Evolutionary conservation across 2,797 vertebrate species (phyloP), one percentile per base, ranked within the genome.

Genomic region (Sphenodon punctatus): DNA sequence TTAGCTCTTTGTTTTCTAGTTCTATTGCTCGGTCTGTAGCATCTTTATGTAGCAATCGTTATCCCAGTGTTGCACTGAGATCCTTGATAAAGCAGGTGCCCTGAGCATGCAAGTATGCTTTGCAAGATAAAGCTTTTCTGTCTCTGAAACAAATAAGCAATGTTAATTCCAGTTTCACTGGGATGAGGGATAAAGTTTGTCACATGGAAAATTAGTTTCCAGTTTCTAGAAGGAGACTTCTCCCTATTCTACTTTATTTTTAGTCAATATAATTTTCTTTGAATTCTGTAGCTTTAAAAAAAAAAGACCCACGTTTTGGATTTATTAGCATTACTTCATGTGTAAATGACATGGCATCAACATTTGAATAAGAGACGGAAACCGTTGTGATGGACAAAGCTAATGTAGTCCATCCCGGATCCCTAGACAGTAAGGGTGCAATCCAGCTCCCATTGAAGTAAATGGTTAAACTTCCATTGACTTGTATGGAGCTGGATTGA

Each of bases 151-250:
- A 85, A 90, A 86, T 74, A 82, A 76, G 38, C 56, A 84, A 71
- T 73, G 80, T 87, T 82, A 76, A 87, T 65, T 85, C 65, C 78
- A 85, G 63, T 81, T 91, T 91, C 61, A 82, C 60, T 83, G 76
- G 83, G 84, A 86, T 3, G 17, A 6, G 13, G n/a, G 11, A 1
- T 84, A 87, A 93, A 86, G 55, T 88, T 91, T 91, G 75, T 75
- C 77, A 88, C 88, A 75, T 22, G 16, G 70, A 69, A 71, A 38
- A 71, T 76, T 79, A 72, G 84, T 88, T 92, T 77, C 59, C 61
- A 27, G 61, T 69, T 68, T 45, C 53, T 85, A 39, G 30, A 56
- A 75, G 55, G 48, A 19, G 60, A 51, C 70, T 90, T 80, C 83
- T n/a, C n/a, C n/a, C n/a, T n/a, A n/a, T n/a, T n/a, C n/a, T n/a